Conservation (phyloP, 2,888 invertebrate genomes). For the Adelognathus sp. region DNA sequence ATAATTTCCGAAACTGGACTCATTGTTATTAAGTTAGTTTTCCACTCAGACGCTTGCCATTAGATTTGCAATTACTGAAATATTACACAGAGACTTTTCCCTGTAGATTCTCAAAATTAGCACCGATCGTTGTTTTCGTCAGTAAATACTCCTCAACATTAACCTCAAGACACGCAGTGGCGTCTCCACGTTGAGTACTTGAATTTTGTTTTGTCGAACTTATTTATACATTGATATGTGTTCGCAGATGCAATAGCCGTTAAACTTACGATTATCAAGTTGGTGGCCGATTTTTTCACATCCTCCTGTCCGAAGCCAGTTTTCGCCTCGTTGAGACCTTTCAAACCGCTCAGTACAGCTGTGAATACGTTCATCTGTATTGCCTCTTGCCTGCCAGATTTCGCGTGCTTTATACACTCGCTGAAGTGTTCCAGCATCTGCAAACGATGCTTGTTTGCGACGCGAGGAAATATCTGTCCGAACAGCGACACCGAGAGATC, state of each 20-base stretch:
- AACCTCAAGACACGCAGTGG: too few species aligned
- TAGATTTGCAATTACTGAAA: too few species aligned
- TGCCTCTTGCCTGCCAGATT: constrained; percentile 96
- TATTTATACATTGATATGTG: not conserved
- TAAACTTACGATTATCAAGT: constrained; percentile 87
- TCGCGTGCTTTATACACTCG: constrained; percentile 96
- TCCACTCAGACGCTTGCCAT: too few species aligned
- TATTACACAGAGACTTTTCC: too few species aligned
- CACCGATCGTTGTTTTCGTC: too few species aligned
- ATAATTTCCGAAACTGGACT: too few species aligned
- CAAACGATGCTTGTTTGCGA: constrained; percentile 97
- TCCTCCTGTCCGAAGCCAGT: constrained; percentile 93
- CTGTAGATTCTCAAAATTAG: too few species aligned
- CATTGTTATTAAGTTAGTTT: too few species aligned
- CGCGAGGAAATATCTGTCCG: constrained; percentile 96
- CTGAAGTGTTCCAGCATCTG: constrained; percentile 99
- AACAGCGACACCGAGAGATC: constrained; percentile 96
- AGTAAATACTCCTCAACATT: too few species aligned
- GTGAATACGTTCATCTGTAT: constrained; percentile 98
- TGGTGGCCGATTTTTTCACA: constrained; percentile 91
- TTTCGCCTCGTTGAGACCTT: constrained; percentile 94
- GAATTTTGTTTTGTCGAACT: too few species aligned
- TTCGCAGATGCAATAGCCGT: not conserved
- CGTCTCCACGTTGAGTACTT: too few species aligned
- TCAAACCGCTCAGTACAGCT: constrained; percentile 93